phyloP scores from a whole-genome alignment of 2,113 vertebrate species.

The Rhinichthys klamathensis region DNA sequence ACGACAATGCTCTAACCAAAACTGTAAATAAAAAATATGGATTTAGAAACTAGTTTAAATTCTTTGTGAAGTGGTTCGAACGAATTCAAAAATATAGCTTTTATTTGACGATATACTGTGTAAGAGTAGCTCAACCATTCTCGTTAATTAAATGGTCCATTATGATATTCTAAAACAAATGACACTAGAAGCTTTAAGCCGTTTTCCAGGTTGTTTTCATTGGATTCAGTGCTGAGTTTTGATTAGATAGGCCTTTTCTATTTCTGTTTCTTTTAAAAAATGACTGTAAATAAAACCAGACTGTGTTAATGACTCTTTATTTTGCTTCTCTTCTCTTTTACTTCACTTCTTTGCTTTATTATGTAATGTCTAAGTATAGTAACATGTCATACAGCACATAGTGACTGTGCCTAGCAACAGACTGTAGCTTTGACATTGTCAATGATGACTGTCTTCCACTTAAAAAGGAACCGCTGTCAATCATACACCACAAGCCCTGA shows the following conservation, averaged over 20 bases:
- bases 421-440: slow-evolving; percentile 2
- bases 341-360: background rate
- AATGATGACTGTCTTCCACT: slow-evolving; percentile 11
- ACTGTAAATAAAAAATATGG: slow-evolving; percentile 21
- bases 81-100: background rate
- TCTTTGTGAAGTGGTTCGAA: background rate
- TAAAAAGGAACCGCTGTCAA: slow-evolving; percentile 14
- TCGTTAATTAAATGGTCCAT: background rate
- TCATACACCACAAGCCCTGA: background rate
- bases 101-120: slow-evolving; percentile 7
- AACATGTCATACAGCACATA: background rate
- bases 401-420: slow-evolving; percentile 24
- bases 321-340: background rate
- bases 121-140: background rate
- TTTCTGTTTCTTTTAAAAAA: slow-evolving; percentile 64
- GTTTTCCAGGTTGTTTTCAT: slow-evolving; percentile 39
- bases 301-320: slow-evolving; percentile 43
- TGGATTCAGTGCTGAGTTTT: slow-evolving; percentile 58
- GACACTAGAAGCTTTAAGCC: slow-evolving; percentile 7
- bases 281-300: slow-evolving; percentile 58
- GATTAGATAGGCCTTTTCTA: slow-evolving; percentile 60
- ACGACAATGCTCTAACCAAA: slow-evolving; percentile 18
- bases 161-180: background rate
- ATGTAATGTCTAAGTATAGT: slow-evolving; percentile 16
- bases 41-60: slow-evolving; percentile 24